Evolutionary conservation across 1,140 invertebrate species (phyloP).

Genomic region (Hesperophylax magnus): DNA sequence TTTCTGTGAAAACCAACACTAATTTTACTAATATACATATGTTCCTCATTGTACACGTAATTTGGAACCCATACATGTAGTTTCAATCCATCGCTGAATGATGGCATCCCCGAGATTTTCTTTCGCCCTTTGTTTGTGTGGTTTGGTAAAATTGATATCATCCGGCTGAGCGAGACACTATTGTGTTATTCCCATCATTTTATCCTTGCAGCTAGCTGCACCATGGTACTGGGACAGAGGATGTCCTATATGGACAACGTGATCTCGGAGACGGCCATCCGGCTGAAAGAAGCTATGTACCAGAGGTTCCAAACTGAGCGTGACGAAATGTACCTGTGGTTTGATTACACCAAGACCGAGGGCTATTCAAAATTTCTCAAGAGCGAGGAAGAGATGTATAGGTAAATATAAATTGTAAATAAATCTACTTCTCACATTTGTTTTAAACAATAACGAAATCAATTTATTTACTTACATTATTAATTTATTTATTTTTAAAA

Average conservation of each 20-base stretch:
- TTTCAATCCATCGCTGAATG: no score
- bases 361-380: conserved; percentile 80
- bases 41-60: no score
- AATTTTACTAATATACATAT: no score
- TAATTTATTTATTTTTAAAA: no score
- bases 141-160: no score
- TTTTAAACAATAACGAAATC: background rate
- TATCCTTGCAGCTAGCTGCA: conserved; percentile 75
- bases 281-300: conserved; percentile 79
- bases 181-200: no score
- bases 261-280: conserved; percentile 70
- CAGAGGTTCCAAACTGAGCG: conserved; percentile 82
- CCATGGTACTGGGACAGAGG: conserved; percentile 81
- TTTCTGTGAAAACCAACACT: no score
- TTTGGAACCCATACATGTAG: no score
- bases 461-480: no score
- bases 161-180: no score
- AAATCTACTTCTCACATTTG: background rate
- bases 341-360: conserved; percentile 84
- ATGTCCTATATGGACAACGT: conserved; percentile 83
- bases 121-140: no score
- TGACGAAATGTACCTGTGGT: conserved; percentile 87
- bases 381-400: conserved; percentile 86
- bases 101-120: no score
- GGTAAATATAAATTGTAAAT: conserved; percentile 61